Percentiles rank a stretch among this genome's conserved stretches.
These are phyloP conservation scores for Lepidocyrtinus sp. DNA, from an alignment of 2,888 invertebrate genomes.

Conservation along the genomic window DNA sequence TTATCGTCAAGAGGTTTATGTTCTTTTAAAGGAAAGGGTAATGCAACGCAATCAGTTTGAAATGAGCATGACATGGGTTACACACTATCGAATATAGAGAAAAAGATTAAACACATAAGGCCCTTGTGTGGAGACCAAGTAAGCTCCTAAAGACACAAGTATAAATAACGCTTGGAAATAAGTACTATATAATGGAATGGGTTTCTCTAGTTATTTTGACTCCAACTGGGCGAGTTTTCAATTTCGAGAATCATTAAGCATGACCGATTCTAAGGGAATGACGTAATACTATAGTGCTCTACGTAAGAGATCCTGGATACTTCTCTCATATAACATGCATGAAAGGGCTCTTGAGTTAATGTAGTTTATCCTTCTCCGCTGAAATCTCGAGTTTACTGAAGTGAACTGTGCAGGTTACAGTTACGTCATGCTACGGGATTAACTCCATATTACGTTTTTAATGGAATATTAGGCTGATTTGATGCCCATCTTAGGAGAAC, in stretches of 20 bases:
- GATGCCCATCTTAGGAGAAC: slow-evolving; percentile 1
- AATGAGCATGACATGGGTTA: not conserved
- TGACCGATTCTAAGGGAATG: slow-evolving; percentile 31
- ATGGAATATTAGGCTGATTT: no score
- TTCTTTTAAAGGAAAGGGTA: slow-evolving; percentile 1
- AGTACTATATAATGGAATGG: slow-evolving; percentile 19
- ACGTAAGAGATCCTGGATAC: not conserved
- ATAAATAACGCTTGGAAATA: slow-evolving; percentile 7
- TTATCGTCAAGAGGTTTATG: not conserved
- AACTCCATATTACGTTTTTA: not conserved
- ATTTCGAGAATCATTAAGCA: slow-evolving; percentile 49
- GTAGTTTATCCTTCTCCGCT: slow-evolving; percentile 3
- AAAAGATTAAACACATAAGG: not conserved
- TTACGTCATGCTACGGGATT: not conserved
- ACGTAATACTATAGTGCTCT: not conserved
- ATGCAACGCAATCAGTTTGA: not conserved
- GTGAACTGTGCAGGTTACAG: not conserved
- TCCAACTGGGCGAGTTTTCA: slow-evolving; percentile 40
- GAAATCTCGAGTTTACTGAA: not conserved
- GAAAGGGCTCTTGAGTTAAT: not conserved
- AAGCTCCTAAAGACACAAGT: not conserved
- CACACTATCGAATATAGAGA: not conserved
- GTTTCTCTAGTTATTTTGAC: slow-evolving; percentile 41
- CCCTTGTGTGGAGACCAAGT: not conserved
- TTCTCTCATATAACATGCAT: not conserved